A percentile compares a stretch with the other conserved stretches of the same genome.
Conservation (phyloP, 2,888 invertebrate species). For the Myopa tessellatipennis region DNA sequence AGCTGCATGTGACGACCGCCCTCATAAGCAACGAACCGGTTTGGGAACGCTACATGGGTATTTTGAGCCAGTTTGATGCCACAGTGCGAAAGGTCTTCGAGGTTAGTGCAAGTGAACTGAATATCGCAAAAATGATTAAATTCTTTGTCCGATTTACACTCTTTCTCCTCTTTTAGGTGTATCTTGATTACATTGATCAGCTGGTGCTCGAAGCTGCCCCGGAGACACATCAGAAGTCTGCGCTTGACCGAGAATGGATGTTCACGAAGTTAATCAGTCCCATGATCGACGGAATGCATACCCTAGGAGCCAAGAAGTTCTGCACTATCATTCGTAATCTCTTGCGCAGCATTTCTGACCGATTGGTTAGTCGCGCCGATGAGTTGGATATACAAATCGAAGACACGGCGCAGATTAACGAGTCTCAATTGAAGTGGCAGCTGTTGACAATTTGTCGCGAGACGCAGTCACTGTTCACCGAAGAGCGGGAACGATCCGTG, state of each 20-base stretch:
- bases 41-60: conserved; percentile 71
- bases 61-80: conserved; percentile 79
- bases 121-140: neutral
- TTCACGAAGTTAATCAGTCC: conserved; percentile 84
- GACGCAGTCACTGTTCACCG: conserved; percentile 82
- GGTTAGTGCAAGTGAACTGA: conserved; percentile 61
- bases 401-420: conserved; percentile 58
- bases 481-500: conserved; percentile 81
- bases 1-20: conserved; percentile 74
- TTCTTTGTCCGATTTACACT: neutral
- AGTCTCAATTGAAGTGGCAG: conserved; percentile 64
- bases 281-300: conserved; percentile 81
- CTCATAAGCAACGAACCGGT: conserved; percentile 69
- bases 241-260: conserved; percentile 88
- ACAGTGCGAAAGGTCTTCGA: conserved; percentile 81
- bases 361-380: conserved; percentile 68
- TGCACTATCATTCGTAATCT: conserved; percentile 72
- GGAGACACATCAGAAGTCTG: conserved; percentile 74
- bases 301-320: conserved; percentile 81
- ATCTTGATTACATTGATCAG: conserved; percentile 86
- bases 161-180: conserved; percentile 71
- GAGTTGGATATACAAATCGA: conserved; percentile 66
- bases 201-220: conserved; percentile 76
- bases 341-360: conserved; percentile 68
- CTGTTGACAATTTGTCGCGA: conserved; percentile 76